Conservation (phyloP, 1,140 invertebrate genomes). For the Nixonia krombeini region DNA sequence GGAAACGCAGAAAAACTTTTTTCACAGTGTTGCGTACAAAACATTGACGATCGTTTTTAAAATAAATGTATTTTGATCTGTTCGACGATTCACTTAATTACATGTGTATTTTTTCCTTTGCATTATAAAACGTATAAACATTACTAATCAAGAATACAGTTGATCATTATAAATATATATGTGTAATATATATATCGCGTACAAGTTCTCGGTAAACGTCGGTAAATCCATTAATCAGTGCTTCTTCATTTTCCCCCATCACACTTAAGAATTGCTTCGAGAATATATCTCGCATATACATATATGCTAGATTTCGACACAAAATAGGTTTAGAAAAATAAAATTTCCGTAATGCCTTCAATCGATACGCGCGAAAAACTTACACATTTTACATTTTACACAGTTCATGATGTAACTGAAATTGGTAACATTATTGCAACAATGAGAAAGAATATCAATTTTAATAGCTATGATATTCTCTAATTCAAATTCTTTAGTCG, state of each 20-base stretch:
- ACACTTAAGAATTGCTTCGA: slow-evolving; percentile 1
- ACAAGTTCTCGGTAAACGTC: slow-evolving; percentile 20
- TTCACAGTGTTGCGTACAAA: slow-evolving; percentile 2
- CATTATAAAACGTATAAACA: slow-evolving; percentile 63
- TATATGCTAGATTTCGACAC: not conserved
- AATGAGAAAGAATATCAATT: not conserved
- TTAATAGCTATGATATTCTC: not conserved
- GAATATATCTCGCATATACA: slow-evolving; percentile 10
- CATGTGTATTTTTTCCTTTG: slow-evolving; percentile 40
- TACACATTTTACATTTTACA: not conserved
- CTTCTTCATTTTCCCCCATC: slow-evolving; percentile 1
- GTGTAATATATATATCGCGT: slow-evolving; percentile 40
- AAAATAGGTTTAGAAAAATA: slow-evolving; percentile 20
- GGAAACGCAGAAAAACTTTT: not conserved
- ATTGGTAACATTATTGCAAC: not conserved
- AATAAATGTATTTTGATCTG: slow-evolving; percentile 54
- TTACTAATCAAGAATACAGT: slow-evolving; percentile 58
- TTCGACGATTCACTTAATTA: slow-evolving; percentile 55
- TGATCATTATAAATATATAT: slow-evolving; percentile 52
- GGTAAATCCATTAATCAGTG: slow-evolving; percentile 12
- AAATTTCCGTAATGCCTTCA: slow-evolving; percentile 12
- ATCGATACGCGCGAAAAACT: slow-evolving; percentile 1
- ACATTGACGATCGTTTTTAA: slow-evolving; percentile 36
- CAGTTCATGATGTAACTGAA: not conserved
- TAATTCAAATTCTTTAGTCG: not conserved